These are phyloP conservation scores for Popillia japonica DNA, from an alignment of 1,140 invertebrate species.

Conservation along the genomic window DNA sequence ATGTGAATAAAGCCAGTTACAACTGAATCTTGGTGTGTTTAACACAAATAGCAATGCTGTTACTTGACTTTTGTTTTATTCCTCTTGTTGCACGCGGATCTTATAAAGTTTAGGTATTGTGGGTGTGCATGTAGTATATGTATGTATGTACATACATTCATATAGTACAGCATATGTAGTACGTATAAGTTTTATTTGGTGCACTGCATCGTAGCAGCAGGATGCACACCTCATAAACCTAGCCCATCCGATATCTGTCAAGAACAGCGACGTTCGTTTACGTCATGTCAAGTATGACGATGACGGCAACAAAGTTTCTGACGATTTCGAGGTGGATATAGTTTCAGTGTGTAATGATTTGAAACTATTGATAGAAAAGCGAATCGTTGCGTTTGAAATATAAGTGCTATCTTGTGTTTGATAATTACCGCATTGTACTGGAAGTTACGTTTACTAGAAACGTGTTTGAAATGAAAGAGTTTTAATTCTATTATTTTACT, in stretches of 20 bases:
- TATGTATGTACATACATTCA: neutral
- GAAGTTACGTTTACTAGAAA: too few species aligned
- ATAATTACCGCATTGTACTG: too few species aligned
- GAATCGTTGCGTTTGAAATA: too few species aligned
- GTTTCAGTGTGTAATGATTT: neutral
- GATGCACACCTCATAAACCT: neutral
- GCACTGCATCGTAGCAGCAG: neutral
- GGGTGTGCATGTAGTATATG: too few species aligned
- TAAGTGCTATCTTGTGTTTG: too few species aligned
- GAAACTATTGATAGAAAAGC: neutral
- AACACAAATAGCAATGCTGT: too few species aligned
- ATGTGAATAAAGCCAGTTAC: too few species aligned
- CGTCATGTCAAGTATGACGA: neutral
- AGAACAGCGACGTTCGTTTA: slow-evolving; percentile 6
- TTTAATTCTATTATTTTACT: too few species aligned
- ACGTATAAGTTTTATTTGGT: neutral
- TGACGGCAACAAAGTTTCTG: slow-evolving; percentile 1
- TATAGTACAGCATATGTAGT: neutral
- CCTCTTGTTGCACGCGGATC: neutral
- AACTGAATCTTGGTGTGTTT: too few species aligned
- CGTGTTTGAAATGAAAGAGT: too few species aligned
- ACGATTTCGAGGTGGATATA: neutral
- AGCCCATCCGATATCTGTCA: slow-evolving; percentile 25
- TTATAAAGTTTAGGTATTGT: too few species aligned
- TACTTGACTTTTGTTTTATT: too few species aligned